Evolutionary conservation across 2,888 invertebrate genomes (phyloP), one percentile per base, ranked within the genome.

Genomic region (Polydrusus pterygomalis): DNA sequence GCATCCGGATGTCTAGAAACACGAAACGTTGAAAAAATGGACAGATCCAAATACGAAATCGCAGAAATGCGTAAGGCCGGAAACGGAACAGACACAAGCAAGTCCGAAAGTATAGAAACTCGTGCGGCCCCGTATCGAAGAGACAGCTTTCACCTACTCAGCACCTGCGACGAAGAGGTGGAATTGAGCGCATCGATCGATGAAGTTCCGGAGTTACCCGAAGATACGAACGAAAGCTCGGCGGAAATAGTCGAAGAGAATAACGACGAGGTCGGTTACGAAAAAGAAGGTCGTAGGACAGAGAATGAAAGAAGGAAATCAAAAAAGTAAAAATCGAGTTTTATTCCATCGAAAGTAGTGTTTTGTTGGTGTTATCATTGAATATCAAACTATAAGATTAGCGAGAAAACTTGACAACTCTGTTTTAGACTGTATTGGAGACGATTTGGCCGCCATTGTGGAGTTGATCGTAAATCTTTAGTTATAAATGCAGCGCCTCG

Each of bases 191-290:
- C 11, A 15, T 30, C 47, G 10, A 34, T 62, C 9, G 58, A 70
- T 51, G 62, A 62, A 25, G 11, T 58, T 1, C 38, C 38, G 7
- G 40, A 60, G 34, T 47, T 63, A n/a, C 10, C 40, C 1, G 38
- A 60, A n/a, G 47, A 70, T 60, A 47, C 1, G 2, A 45, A 70
- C 13, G 62, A 47, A 47, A 38, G 7, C 9, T 13, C 38, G 13
- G 64, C 18, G 10, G 71, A 71, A 18, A 58, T 45, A 58, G 20
- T 45, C 7, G 58, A 69, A 69, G 58, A 58, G 58, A 47, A 7
- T 11, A 38, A 17, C 0, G 38, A 54, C 1, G 49, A 49, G 0
- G 34, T 34, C 25, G 58, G 7, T 34, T 34, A 34, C 34, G 34
- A 34, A 34, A 34, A 34, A 8, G 1, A 38, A 40, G 18, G 20